Base-by-base conservation (phyloP, 2,888 invertebrate species). In the Noctuana brunneofusca region DNA sequence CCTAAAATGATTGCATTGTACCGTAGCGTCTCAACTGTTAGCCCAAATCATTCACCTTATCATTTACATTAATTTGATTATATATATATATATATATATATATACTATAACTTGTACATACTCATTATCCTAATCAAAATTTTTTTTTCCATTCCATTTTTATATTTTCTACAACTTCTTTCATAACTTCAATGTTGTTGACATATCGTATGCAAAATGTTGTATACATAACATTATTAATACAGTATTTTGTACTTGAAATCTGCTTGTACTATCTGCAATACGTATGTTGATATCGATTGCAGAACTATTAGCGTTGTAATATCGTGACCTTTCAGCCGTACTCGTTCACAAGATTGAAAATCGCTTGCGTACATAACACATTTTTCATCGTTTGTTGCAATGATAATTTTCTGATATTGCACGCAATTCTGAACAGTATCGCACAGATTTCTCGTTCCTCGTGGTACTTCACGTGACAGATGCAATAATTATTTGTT, bases 301-400 rank as follows among this genome's bases (percentile, higher is more conserved):
- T 53, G 52, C 43, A 53, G 59, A 43, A 32, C 32, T 59, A 30
- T 59, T 43, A 14, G 41, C 59, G 20, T 50, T 52, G 30, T 58
- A 58, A 41, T 58, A 52, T 20, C 27, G 43, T 60, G 60, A 60
- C 60, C 53, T 60, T 60, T 60, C 14, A 35, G 53, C 20, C 35
- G 43, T 20, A 27, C 50, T 20, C 20, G 50, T 50, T 41, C 41
- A 30, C 27, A 41, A 50, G 49, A 35, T 30, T 38, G 24, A 27
- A 50, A 50, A 41, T 58, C 20, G 49, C 50, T 27, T 41, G 50
- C 50, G n/a, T 27, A 14, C 18, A 30, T 52, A 41, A n/a, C 38
- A n/a, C 41, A 8, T 18, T 58, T 58, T 58, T 41, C 20, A 24
- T 41, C 20, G 18, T 24, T 22, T 38, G n/a, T 49, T 49, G 12